A percentile compares a stretch with the other conserved stretches of the same genome.
phyloP scores from a whole-genome alignment of 2,113 vertebrate genomes.

The Sylvia atricapilla region DNA sequence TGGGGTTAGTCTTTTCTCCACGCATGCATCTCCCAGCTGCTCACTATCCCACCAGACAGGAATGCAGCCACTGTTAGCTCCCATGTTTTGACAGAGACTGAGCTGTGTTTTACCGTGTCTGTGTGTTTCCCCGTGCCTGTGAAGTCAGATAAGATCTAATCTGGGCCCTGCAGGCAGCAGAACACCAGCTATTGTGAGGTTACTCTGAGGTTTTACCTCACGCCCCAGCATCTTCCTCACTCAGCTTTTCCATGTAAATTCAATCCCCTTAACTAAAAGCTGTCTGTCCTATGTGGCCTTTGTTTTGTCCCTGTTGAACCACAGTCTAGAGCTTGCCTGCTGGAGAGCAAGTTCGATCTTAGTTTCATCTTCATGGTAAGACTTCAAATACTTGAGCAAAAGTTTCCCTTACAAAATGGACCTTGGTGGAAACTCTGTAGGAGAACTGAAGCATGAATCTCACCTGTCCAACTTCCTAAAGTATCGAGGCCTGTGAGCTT shows the following conservation, averaged over 20 bases:
- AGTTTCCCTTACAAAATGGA: background rate
- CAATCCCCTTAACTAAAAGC: background rate
- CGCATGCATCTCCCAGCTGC: background rate
- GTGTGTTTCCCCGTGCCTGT: background rate
- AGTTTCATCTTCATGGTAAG: background rate
- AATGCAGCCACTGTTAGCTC: background rate
- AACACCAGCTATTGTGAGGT: background rate
- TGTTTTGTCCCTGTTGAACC: background rate
- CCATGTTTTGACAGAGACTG: background rate
- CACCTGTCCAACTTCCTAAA: background rate
- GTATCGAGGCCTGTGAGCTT: rapidly evolving
- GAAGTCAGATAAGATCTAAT: constrained; percentile 9
- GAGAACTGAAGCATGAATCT: background rate
- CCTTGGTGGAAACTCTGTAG: background rate
- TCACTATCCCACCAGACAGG: background rate
- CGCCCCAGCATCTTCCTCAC: background rate
- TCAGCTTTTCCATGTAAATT: background rate
- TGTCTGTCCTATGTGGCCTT: background rate
- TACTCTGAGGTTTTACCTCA: background rate
- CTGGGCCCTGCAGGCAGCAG: background rate
- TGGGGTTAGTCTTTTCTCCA: background rate
- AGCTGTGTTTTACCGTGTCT: background rate
- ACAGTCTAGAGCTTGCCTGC: background rate
- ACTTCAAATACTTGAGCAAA: background rate
- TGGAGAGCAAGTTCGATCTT: background rate